Conservation (phyloP, 2,113 vertebrate genomes). For the Halichoeres trimaculatus region DNA sequence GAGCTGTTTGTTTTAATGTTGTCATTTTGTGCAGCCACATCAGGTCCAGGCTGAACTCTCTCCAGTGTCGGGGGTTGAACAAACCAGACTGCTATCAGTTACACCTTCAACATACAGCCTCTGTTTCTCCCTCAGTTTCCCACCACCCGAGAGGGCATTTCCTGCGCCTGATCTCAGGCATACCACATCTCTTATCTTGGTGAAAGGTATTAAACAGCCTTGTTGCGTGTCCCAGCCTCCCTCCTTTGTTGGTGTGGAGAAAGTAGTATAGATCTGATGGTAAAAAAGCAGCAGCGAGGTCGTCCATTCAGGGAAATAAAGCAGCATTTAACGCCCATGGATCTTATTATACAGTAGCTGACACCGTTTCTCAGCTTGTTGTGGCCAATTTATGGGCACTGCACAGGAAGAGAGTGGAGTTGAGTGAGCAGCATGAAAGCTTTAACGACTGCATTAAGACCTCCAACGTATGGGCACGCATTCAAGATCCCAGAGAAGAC, state of each 20-base stretch:
- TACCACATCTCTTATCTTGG: slow-evolving; percentile 67
- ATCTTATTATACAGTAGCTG: slow-evolving; percentile 50
- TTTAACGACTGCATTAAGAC: slow-evolving; percentile 70
- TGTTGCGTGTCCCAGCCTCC: slow-evolving; percentile 29
- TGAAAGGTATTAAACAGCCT: slow-evolving; percentile 70
- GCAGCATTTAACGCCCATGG: slow-evolving; percentile 48
- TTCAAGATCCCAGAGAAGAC: slow-evolving; percentile 60
- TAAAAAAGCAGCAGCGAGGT: slow-evolving; percentile 48
- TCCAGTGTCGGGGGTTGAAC: slow-evolving; percentile 54
- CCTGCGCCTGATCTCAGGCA: slow-evolving; percentile 66
- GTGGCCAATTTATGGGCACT: slow-evolving; percentile 60
- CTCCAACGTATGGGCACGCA: slow-evolving; percentile 55
- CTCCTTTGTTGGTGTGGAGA: slow-evolving; percentile 18
- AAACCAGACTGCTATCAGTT: slow-evolving; percentile 69
- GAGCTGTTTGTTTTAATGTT: slow-evolving; percentile 17
- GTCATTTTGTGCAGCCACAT: slow-evolving; percentile 38
- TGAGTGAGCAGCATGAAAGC: slow-evolving; percentile 69
- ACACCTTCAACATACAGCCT: slow-evolving; percentile 64
- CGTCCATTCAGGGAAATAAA: slow-evolving; percentile 34
- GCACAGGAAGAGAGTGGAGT: slow-evolving; percentile 56
- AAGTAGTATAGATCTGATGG: slow-evolving; percentile 31
- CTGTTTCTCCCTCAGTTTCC: slow-evolving; percentile 66
- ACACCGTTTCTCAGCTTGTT: slow-evolving; percentile 52
- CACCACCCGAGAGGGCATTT: slow-evolving; percentile 74
- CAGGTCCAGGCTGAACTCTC: slow-evolving; percentile 52